Conservation (phyloP, 2,797 vertebrate genomes). For the Rhinogobio ventralis region DNA sequence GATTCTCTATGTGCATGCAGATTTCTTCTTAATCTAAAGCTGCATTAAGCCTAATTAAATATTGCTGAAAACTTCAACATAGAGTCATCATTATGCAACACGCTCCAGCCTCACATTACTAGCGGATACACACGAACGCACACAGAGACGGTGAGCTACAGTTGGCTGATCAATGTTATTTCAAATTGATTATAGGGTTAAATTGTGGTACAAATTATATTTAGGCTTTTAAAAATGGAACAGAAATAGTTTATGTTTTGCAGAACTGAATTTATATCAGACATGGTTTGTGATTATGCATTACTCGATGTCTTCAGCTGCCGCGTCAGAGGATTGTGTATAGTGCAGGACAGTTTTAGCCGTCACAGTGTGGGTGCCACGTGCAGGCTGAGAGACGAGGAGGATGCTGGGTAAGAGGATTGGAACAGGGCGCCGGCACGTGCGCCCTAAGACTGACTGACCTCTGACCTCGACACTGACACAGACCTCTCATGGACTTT, state of each 20-base stretch:
- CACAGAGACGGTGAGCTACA: background rate
- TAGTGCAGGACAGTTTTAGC: slow-evolving; percentile 36
- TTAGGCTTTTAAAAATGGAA: slow-evolving; percentile 12
- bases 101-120: slow-evolving; percentile 25
- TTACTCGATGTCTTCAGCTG: slow-evolving; percentile 14
- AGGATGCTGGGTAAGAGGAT: slow-evolving; percentile 69
- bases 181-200: background rate
- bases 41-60: slow-evolving; percentile 69
- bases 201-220: background rate
- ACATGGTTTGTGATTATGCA: background rate
- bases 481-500: slow-evolving; percentile 34
- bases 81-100: slow-evolving; percentile 54
- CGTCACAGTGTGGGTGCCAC: slow-evolving; percentile 60
- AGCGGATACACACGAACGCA: background rate
- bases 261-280: slow-evolving; percentile 8
- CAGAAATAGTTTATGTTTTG: background rate
- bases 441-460: slow-evolving; percentile 60
- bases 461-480: slow-evolving; percentile 54
- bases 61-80: slow-evolving; percentile 61
- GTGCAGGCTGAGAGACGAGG: slow-evolving; percentile 57
- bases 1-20: slow-evolving; percentile 60
- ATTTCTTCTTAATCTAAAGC: slow-evolving; percentile 69
- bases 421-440: slow-evolving; percentile 55
- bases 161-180: slow-evolving; percentile 17
- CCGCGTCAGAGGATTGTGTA: background rate